Base-by-base conservation (phyloP, 1,140 invertebrate genomes). In the Apolygus lucorum region DNA sequence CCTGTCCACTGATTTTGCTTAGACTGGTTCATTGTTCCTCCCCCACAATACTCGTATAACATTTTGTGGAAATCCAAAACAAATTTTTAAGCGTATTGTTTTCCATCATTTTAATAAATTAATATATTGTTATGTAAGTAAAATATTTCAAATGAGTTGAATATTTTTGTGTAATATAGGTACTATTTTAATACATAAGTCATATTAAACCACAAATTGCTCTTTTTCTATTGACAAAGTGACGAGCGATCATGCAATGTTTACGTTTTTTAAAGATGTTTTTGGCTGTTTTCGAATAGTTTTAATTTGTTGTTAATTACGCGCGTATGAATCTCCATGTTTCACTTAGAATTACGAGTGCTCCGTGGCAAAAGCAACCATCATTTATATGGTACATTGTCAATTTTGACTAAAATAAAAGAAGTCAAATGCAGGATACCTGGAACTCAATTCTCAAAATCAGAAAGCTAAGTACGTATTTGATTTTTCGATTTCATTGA, bases 11-110 rank as follows among this genome's bases (percentile, higher is more conserved):
- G 8, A 11, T 11, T 59, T 59, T 24, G 54, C 22, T 59, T 24
- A 59, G 54, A 59, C 54, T 59, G 54, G 54, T 59, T 59, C 54
- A 24, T 59, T 59, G 54, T 59, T 59, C 54, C 54, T 59, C n/a
- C 54, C 11, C 54, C 54, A 24, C 22, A 21, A 59, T 11, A 59
- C 4, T 59, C 11, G 22, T 14, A 4, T 59, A 4, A 24, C 8
- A 17, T 59, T 59, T 59, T 22, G 54, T 24, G 54, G 54, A 14
- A 59, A 14, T 17, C 22, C 2, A 59, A 22, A 59, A 22, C 54
- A 11, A 14, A 24, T 11, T 11, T 59, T 14, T 59, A 11, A 11
- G 22, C 54, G 54, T 59, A 14, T 11, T 59, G 8, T 59, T 13
- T 59, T 59, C 54, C 54, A 59, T 59, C 54, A 49, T 49, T 49